Conservation (phyloP, 2,113 vertebrate genomes). For the Macquaria australasica region DNA sequence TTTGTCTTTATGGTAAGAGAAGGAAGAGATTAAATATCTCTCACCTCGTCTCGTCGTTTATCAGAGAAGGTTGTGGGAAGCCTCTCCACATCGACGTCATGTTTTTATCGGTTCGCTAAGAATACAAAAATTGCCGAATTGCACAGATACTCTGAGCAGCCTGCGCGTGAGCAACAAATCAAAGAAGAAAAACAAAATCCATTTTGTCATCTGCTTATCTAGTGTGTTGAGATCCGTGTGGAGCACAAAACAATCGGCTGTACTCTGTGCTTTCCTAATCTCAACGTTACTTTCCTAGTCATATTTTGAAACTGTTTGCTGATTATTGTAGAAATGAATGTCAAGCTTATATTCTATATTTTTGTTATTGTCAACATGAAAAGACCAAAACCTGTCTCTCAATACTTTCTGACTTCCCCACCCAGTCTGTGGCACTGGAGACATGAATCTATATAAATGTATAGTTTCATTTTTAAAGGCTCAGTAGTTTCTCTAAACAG, state of each 20-base stretch:
- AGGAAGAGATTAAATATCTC: slow-evolving; percentile 9
- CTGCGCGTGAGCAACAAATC: slow-evolving; percentile 1
- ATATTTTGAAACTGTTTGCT: not conserved
- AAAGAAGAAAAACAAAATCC: not conserved
- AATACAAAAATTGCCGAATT: slow-evolving; percentile 3
- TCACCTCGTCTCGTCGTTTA: not conserved
- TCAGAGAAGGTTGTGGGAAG: not conserved
- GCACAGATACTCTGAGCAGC: not conserved
- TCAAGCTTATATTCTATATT: not conserved
- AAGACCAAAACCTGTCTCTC: not conserved
- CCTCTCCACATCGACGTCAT: not conserved
- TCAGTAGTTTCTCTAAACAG: not conserved
- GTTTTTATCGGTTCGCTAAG: slow-evolving; percentile 14
- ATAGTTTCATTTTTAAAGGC: not conserved
- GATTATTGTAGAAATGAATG: not conserved
- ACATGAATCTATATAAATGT: not conserved
- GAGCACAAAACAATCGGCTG: not conserved
- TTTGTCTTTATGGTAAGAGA: slow-evolving; percentile 9
- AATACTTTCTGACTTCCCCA: not conserved
- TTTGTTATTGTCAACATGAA: not conserved
- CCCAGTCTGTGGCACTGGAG: not conserved
- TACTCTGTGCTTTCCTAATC: not conserved
- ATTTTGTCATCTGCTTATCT: not conserved
- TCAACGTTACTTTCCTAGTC: not conserved
- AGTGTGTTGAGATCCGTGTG: not conserved